phyloP scores from a whole-genome alignment of 2,888 invertebrate species.

The Tetanocera ferruginea region DNA sequence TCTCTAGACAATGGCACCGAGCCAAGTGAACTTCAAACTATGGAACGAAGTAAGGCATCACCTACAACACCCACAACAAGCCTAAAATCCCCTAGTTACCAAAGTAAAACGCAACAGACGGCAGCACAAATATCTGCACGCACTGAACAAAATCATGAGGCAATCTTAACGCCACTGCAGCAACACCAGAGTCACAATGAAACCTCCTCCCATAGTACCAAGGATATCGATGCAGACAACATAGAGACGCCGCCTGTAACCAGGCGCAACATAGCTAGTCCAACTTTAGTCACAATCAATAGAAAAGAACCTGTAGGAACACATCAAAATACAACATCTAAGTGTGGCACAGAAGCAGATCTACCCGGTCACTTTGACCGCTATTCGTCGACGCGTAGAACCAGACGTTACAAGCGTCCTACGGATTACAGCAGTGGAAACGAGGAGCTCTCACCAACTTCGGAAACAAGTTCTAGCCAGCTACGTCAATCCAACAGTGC shows the following conservation, averaged over 20 bases:
- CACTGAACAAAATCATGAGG: constrained; percentile 45
- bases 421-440: constrained; percentile 74
- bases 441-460: constrained; percentile 71
- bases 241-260: constrained; percentile 91
- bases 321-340: background rate
- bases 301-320: constrained; percentile 49
- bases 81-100: constrained; percentile 42
- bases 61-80: constrained; percentile 2
- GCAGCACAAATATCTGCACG: background rate
- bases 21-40: background rate
- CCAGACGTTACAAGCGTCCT: constrained; percentile 82
- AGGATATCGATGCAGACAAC: constrained; percentile 91
- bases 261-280: constrained; percentile 71
- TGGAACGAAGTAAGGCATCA: constrained; percentile 7
- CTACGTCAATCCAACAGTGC: constrained; percentile 54
- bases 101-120: constrained; percentile 20
- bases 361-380: constrained; percentile 84
- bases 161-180: constrained; percentile 57
- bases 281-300: constrained; percentile 60
- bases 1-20: constrained; percentile 63
- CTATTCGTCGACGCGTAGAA: constrained; percentile 84
- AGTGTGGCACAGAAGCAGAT: constrained; percentile 62
- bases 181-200: constrained; percentile 62
- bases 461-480: constrained; percentile 38
- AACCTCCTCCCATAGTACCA: constrained; percentile 73